These are phyloP conservation scores for Amphiduros pacificus DNA, from an alignment of 2,888 invertebrate genomes.

Conservation along the genomic window DNA sequence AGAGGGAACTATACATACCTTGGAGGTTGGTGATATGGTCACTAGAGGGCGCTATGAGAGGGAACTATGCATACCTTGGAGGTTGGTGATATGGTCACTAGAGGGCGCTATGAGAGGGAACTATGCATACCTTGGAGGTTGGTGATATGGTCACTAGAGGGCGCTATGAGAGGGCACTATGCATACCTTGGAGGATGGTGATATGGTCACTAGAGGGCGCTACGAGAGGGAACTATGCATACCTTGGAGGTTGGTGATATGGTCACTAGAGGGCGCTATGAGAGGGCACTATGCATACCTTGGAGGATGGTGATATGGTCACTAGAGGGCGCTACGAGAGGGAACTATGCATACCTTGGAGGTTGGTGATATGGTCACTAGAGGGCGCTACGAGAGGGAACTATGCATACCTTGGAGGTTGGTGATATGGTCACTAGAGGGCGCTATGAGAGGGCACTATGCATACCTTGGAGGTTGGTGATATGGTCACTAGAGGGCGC, in stretches of 20 bases:
- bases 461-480: conserved; percentile 46
- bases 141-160: conserved; percentile 43
- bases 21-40: conserved; percentile 46
- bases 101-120: background rate
- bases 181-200: conserved; percentile 45
- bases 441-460: background rate
- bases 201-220: conserved; percentile 44
- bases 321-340: background rate
- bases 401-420: conserved; percentile 44
- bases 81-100: conserved; percentile 42
- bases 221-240: conserved; percentile 1
- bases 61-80: conserved; percentile 41
- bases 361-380: conserved; percentile 42
- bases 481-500: conserved; percentile 44
- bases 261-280: conserved; percentile 32
- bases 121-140: conserved; percentile 44
- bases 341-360: conserved; percentile 41
- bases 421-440: conserved; percentile 43
- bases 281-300: conserved; percentile 34
- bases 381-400: background rate
- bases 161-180: background rate
- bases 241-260: conserved; percentile 50
- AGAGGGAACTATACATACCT: conserved; percentile 35
- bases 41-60: background rate
- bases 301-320: conserved; percentile 46